A percentile compares a stretch with the other conserved stretches of the same genome.
phyloP scores from a whole-genome alignment of 2,797 vertebrate species.

The Tauraco hartlaubi region DNA sequence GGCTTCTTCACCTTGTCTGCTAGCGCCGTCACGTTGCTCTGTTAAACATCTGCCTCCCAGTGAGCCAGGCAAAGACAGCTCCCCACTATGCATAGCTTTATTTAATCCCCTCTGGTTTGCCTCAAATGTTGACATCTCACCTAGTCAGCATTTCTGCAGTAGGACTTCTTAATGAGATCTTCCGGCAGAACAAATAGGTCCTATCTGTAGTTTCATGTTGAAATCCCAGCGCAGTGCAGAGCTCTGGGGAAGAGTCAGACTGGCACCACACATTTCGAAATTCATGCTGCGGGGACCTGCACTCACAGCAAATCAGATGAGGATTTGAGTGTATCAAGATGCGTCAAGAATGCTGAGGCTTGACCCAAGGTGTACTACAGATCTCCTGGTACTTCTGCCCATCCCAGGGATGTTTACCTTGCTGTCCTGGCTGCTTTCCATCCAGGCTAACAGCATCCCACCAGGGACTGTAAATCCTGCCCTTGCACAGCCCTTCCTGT shows the following conservation, averaged over 20 bases:
- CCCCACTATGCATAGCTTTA: neutral
- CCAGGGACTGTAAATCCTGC: neutral
- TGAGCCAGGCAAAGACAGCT: neutral
- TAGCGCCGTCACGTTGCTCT: neutral
- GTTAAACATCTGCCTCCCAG: neutral
- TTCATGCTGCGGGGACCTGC: neutral
- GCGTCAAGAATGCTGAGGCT: neutral
- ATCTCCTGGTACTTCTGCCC: neutral
- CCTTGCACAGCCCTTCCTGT: neutral
- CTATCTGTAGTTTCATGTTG: neutral
- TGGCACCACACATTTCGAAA: neutral
- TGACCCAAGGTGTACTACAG: neutral
- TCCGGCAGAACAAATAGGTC: neutral
- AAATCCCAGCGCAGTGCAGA: neutral
- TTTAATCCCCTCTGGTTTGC: constrained; percentile 3
- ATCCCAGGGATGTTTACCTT: neutral
- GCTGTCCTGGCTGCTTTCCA: neutral
- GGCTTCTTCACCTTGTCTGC: neutral
- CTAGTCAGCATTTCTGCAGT: neutral
- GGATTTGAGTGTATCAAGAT: neutral
- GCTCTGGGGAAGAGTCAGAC: neutral
- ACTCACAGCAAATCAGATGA: neutral
- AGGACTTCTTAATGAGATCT: neutral
- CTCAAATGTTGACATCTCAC: neutral
- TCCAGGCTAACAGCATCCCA: neutral